phyloP scores from a whole-genome alignment of 1,140 invertebrate species.

The Potamilus streckersoni region DNA sequence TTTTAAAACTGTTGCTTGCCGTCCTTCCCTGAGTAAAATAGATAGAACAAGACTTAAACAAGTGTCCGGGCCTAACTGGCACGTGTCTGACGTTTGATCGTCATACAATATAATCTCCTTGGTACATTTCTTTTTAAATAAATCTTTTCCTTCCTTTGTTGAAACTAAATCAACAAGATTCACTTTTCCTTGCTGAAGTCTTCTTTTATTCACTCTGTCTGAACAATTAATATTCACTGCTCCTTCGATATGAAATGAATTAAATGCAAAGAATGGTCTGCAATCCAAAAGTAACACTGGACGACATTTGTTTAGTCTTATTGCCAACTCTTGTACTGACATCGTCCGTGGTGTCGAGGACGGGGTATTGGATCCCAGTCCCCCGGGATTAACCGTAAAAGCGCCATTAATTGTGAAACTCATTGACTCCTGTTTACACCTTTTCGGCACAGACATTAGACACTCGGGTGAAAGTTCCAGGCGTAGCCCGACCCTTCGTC shows the following conservation, averaged over 20 bases:
- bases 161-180: slow-evolving; percentile 77
- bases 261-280: slow-evolving; percentile 80
- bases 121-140: slow-evolving; percentile 69
- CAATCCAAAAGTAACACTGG: slow-evolving; percentile 77
- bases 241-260: slow-evolving; percentile 78
- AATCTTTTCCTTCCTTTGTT: slow-evolving; percentile 74
- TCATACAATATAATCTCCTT: slow-evolving; percentile 78
- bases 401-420: slow-evolving; percentile 33
- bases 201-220: slow-evolving; percentile 78
- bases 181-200: slow-evolving; percentile 78
- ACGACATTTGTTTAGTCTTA: slow-evolving; percentile 46
- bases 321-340: slow-evolving; percentile 47
- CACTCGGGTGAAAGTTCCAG: slow-evolving; percentile 42
- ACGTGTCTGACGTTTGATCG: slow-evolving; percentile 68
- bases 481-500: slow-evolving; percentile 42
- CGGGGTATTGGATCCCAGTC: slow-evolving; percentile 17
- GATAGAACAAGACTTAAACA: slow-evolving; percentile 78
- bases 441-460: slow-evolving; percentile 39
- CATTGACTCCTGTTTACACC: slow-evolving; percentile 54
- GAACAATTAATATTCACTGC: slow-evolving; percentile 83
- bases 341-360: slow-evolving; percentile 42
- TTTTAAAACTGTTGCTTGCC: slow-evolving; percentile 77
- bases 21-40: slow-evolving; percentile 78
- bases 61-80: slow-evolving; percentile 70
- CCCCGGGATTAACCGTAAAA: slow-evolving; percentile 21